Conservation (phyloP, 2,888 invertebrate species). For the Petrophora chlorosata region DNA sequence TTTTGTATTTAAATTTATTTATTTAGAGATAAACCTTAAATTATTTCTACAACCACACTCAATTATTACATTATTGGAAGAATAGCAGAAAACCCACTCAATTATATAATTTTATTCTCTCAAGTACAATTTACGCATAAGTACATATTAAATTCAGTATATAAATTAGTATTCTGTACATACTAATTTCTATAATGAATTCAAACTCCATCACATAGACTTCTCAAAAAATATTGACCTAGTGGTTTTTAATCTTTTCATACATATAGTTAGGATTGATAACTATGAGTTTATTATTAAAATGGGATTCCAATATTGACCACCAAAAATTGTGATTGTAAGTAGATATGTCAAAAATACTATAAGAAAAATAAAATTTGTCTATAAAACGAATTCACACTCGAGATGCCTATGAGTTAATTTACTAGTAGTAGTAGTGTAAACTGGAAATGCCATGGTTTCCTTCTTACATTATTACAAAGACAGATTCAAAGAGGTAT, state of each 20-base stretch:
- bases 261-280: too few species aligned
- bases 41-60: constrained; percentile 18
- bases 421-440: too few species aligned
- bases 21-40: constrained; percentile 21
- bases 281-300: too few species aligned
- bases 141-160: too few species aligned
- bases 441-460: not conserved
- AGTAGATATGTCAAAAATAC: constrained; percentile 1
- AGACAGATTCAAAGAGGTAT: too few species aligned
- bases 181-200: too few species aligned
- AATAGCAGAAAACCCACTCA: constrained; percentile 7
- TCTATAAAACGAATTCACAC: too few species aligned
- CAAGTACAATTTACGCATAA: constrained; percentile 7
- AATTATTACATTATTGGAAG: constrained; percentile 15
- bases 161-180: too few species aligned
- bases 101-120: not conserved
- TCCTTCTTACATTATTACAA: not conserved
- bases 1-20: constrained; percentile 4
- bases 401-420: too few species aligned
- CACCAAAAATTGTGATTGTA: constrained; percentile 11
- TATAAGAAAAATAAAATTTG: not conserved
- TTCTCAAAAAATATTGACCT: not conserved
- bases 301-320: too few species aligned
- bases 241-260: too few species aligned
- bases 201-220: too few species aligned